Evolutionary conservation across 2,113 vertebrate genomes (phyloP).

Genomic region (Tragulus kanchil): DNA sequence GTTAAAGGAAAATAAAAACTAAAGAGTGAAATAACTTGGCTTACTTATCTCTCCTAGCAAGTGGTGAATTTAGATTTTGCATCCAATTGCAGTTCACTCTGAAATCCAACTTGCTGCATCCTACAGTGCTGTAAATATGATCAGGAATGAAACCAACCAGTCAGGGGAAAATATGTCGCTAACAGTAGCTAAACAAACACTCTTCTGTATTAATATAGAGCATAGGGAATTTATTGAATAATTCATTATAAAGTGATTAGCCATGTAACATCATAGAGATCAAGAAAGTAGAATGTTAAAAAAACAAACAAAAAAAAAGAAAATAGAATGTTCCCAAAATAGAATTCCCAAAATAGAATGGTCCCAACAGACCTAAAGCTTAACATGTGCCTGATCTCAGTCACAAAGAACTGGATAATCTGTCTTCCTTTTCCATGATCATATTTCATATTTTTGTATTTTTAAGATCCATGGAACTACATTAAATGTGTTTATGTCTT

Average conservation of each 20-base stretch:
- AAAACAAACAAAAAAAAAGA: too few relatives aligned
- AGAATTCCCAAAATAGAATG: too few relatives aligned
- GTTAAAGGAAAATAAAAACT: not conserved
- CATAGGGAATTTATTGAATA: not conserved
- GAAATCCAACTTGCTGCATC: not conserved
- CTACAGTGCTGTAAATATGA: not conserved
- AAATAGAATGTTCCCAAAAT: too few relatives aligned
- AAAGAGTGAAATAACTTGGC: not conserved
- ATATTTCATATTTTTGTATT: not conserved
- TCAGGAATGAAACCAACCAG: not conserved
- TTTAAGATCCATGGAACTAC: not conserved
- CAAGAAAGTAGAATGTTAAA: not conserved
- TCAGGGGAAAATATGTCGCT: not conserved
- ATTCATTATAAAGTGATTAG: not conserved
- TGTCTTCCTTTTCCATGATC: not conserved
- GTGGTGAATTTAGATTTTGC: too few relatives aligned
- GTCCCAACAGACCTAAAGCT: too few relatives aligned
- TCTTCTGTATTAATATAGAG: not conserved
- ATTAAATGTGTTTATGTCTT: not conserved
- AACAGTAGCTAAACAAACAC: not conserved
- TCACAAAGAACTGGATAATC: not conserved
- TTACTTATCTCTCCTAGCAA: not conserved
- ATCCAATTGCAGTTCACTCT: not conserved
- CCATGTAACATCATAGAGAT: not conserved
- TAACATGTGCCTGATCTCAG: too few relatives aligned